Base-by-base conservation (phyloP, 2,113 vertebrate genomes). In the Siniperca knerii region DNA sequence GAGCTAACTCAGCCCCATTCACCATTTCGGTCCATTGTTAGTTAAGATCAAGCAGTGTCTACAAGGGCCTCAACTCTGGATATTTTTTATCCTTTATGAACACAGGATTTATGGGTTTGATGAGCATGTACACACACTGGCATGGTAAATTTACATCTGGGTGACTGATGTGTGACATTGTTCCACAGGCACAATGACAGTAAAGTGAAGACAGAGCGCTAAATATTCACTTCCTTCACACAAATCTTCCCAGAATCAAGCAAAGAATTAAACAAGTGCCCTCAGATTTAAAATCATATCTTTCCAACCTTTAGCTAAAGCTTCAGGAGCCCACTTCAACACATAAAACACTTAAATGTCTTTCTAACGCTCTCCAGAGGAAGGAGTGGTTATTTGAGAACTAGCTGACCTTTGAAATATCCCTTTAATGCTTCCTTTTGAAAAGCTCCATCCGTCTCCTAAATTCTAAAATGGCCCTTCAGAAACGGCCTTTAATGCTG, bases 341-440 rank as follows among this genome's bases (percentile, higher is more conserved):
- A 72, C 55, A 75, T 84, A 80, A 84, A 90, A 75, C 67, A 42
- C 64, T 67, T 18, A 75, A 87, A 87, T 86, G 74, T 75, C 77
- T 86, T 25, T 81, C 48, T 72, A 66, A 79, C 82, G 77, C 75
- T 85, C 78, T 80, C 79, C 71, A 6, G 57, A 86, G 83, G 84
- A 83, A 69, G 61, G 48, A 89, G 55, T 12, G 6, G 35, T 79
- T 86, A 57, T 72, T 84, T 75, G 46, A 89, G 76, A 88, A 85
- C 54, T 48, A 78, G 62, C 77, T 91, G 88, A 92, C 87, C 87
- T 93, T 92, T 91, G 67, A 83, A 93, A 90, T 85, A 82, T 83
- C 75, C 54, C 62, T 82, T 81, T 44, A 82, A 81, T 4, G 21
- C 80, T 81, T 85, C 54, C 75, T 92, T 86, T 82, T 79, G 78